Evolutionary conservation across 2,888 invertebrate genomes (phyloP), one percentile per base, ranked within the genome.

Genomic region (Hermaeophaga mercurialis): DNA sequence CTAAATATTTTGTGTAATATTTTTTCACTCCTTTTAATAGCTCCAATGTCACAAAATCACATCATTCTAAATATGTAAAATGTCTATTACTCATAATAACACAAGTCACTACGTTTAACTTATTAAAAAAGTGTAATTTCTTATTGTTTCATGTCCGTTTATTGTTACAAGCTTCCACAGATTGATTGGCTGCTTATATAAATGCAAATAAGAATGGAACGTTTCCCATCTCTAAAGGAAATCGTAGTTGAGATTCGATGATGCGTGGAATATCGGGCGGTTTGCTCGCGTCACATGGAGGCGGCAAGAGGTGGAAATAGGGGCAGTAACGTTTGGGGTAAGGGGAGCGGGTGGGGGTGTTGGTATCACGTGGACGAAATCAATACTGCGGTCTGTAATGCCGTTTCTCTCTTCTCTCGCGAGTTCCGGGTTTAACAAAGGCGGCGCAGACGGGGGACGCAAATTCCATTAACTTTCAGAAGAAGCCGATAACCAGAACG

Each of bases 361-460:
- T 57, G 62, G 48, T 55, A 54, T 66, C 66, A 66, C 66, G 67
- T 66, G 68, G 59, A 59, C 60, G 67, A 68, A 70, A 71, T 71
- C 71, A 70, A 71, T 71, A 71, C 68, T 71, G 71, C 71, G 71
- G 71, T 70, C 67, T 68, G 68, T 70, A 67, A 65, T 62, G 65
- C 65, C 64, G 63, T 39, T 19, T 39, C 39, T 39, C 39, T 33
- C 46, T 44, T 34, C 60, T 59, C 45, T 50, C 62, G 50, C 57
- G 58, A 61, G 59, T 64, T 64, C 62, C 61, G 60, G 62, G 60
- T 56, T 54, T 59, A 55, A 62, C 62, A 61, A 55, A 62, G 59
- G 58, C 61, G 56, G 59, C 59, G 60, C 57, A 54, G 54, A 50
- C 58, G 58, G 59, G 54, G 47, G 50, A 58, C 58, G 47, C 62